Evolutionary conservation across 30 jellyfish, hydroid and myxozoan species (phyloP).

Genomic region (Phacellophora camtschatica): DNA sequence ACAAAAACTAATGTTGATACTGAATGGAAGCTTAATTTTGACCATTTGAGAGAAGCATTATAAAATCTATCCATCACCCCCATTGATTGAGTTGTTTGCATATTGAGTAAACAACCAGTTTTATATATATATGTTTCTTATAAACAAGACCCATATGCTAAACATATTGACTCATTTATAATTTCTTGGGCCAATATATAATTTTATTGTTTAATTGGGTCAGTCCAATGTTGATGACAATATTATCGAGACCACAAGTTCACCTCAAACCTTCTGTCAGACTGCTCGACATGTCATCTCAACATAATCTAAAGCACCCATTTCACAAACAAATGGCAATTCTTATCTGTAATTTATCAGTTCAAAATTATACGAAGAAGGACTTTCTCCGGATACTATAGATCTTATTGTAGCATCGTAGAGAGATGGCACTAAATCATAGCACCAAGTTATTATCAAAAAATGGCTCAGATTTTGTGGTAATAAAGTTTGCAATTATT

Average conservation of each 20-base stretch:
- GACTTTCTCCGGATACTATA: too few relatives aligned
- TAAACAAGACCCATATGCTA: conserved; percentile 54
- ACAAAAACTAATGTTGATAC: conserved; percentile 7
- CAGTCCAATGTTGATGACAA: background rate
- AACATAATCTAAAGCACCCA: background rate
- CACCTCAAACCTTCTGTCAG: background rate
- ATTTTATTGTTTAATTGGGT: conserved; percentile 38
- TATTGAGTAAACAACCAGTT: conserved; percentile 15
- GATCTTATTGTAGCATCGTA: too few relatives aligned
- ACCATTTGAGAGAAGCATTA: conserved; percentile 8
- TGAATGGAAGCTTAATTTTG: conserved; percentile 52
- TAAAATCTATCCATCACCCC: background rate
- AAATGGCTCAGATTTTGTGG: too few relatives aligned
- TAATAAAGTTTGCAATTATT: too few relatives aligned
- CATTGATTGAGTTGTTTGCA: conserved; percentile 46
- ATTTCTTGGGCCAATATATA: conserved; percentile 20
- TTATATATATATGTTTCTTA: conserved; percentile 15
- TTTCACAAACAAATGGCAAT: background rate
- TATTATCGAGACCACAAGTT: background rate
- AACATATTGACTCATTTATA: conserved; percentile 30
- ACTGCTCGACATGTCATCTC: background rate
- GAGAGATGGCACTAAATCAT: too few relatives aligned
- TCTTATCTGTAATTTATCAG: conserved; percentile 13
- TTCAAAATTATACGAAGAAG: background rate
- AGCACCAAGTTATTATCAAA: too few relatives aligned